Conservation (phyloP, 2,888 invertebrate species). For the Colostygia pectinataria region DNA sequence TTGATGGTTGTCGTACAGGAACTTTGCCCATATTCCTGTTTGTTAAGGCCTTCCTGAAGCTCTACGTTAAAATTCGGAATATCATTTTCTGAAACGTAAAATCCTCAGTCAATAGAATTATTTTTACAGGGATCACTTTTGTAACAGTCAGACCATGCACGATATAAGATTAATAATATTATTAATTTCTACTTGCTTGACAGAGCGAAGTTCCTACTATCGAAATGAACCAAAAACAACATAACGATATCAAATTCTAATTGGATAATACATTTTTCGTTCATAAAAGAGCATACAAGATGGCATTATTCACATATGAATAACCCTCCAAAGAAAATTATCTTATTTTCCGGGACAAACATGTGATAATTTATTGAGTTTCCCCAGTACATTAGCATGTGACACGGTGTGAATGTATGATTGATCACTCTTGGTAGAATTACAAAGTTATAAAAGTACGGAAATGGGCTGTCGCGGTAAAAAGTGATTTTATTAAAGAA, state of each 20-base stretch:
- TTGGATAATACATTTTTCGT: conserved; percentile 14
- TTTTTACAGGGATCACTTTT: too few relatives aligned
- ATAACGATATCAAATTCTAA: conserved; percentile 6
- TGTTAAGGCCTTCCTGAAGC: conserved; percentile 6
- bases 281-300: conserved; percentile 12
- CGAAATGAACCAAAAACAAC: background rate
- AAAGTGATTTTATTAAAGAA: conserved; percentile 25
- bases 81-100: background rate
- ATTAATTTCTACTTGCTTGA: too few relatives aligned
- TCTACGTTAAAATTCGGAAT: background rate
- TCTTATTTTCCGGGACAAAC: conserved; percentile 21
- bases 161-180: too few relatives aligned
- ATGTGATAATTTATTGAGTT: conserved; percentile 27
- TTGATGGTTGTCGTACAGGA: conserved; percentile 50
- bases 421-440: conserved; percentile 27
- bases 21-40: conserved; percentile 33
- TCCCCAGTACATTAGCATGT: conserved; percentile 30
- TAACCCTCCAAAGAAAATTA: conserved; percentile 17
- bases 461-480: conserved; percentile 22
- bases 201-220: too few relatives aligned
- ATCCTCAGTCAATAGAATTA: too few relatives aligned
- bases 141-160: too few relatives aligned
- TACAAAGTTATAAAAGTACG: conserved; percentile 28
- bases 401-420: conserved; percentile 28
- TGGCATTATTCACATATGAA: conserved; percentile 18